Conservation (phyloP, 2,797 vertebrate genomes). For the Hephaestus fuliginosus region DNA sequence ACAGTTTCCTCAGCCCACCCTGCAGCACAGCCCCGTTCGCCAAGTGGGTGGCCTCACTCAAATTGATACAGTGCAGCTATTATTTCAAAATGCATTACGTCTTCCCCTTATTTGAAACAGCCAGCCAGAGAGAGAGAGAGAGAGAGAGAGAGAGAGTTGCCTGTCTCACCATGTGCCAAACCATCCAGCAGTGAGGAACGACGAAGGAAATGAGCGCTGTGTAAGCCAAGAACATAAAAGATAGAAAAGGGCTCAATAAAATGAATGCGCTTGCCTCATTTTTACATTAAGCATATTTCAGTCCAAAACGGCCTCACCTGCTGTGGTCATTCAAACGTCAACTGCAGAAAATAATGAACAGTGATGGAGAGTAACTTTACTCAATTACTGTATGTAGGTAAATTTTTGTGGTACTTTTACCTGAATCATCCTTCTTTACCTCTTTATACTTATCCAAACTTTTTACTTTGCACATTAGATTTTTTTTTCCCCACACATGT, state of each 20-base stretch:
- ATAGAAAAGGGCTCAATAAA: conserved; percentile 31
- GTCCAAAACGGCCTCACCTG: conserved; percentile 21
- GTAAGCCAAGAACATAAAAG: conserved; percentile 56
- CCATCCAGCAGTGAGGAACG: conserved; percentile 37
- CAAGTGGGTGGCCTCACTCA: conserved; percentile 72
- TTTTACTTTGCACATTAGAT: too few species aligned
- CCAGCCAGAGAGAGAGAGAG: conserved; percentile 19
- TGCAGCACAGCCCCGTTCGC: conserved; percentile 43
- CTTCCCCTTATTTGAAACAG: conserved; percentile 73
- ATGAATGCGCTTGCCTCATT: conserved; percentile 14
- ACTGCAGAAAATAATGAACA: not conserved
- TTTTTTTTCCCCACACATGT: too few species aligned
- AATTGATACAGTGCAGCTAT: conserved; percentile 72
- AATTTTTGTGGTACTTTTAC: not conserved
- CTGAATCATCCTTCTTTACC: not conserved
- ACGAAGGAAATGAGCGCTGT: conserved; percentile 45
- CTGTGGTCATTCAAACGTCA: conserved; percentile 10
- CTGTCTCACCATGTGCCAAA: conserved; percentile 56
- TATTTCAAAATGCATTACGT: conserved; percentile 77
- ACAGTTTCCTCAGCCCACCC: conserved; percentile 69
- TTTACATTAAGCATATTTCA: conserved; percentile 23
- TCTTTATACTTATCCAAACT: not conserved
- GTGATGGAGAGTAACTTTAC: not conserved
- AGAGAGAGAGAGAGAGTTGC: conserved; percentile 24
- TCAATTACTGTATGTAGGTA: not conserved